Conservation (phyloP, 2,888 invertebrate species). For the Anagyrus pseudococci region DNA sequence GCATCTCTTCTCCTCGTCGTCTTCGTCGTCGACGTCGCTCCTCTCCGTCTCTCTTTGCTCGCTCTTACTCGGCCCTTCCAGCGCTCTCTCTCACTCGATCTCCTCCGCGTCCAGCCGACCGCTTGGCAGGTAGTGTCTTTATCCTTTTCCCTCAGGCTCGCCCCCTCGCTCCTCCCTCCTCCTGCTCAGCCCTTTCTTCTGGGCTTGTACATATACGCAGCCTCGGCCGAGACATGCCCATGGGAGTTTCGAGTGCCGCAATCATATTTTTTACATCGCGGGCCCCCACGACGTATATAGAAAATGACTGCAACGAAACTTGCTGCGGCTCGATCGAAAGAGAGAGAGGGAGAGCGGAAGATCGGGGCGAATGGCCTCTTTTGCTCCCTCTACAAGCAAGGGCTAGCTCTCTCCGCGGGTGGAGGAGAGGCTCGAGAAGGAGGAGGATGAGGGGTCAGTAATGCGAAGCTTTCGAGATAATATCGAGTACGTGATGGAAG, state of each 20-base stretch:
- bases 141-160: constrained; percentile 28
- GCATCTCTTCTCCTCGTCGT: constrained; percentile 27
- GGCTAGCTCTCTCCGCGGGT: too few relatives aligned
- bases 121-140: constrained; percentile 39
- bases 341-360: neutral
- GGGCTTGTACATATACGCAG: constrained; percentile 14
- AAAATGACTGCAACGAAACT: constrained; percentile 47
- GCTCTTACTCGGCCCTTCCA: constrained; percentile 34
- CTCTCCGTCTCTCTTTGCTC: constrained; percentile 23
- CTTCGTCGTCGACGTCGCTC: constrained; percentile 33
- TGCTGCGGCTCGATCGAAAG: constrained; percentile 20
- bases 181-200: constrained; percentile 40
- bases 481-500: constrained; percentile 42
- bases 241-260: constrained; percentile 48
- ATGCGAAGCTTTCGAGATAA: constrained; percentile 44
- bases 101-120: too few relatives aligned
- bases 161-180: constrained; percentile 41
- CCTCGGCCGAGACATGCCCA: constrained; percentile 40
- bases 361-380: too few relatives aligned
- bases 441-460: too few relatives aligned
- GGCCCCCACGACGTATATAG: constrained; percentile 34
- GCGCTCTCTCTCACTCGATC: constrained; percentile 25
- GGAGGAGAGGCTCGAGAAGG: too few relatives aligned
- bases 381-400: too few relatives aligned
- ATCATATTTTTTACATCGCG: constrained; percentile 53